These are phyloP conservation scores for Limnephilus marmoratus DNA, from an alignment of 2,888 invertebrate genomes.

Conservation along the genomic window DNA sequence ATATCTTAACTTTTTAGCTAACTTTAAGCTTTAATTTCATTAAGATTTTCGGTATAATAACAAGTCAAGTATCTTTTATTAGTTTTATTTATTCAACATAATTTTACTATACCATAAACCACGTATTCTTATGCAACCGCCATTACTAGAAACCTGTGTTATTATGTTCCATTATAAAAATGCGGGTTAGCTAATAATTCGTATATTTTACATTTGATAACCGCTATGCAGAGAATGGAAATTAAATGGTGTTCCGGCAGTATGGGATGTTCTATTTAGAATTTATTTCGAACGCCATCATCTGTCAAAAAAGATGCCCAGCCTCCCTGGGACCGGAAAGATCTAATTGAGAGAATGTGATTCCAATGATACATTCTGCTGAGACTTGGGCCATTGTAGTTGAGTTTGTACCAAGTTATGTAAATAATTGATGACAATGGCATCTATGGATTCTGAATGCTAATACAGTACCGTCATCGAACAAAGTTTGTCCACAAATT, in stretches of 20 bases:
- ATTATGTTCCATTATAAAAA: background rate
- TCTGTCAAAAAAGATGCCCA: slow-evolving; percentile 35
- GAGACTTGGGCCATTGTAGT: background rate
- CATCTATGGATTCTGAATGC: background rate
- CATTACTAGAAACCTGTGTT: background rate
- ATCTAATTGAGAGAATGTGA: slow-evolving; percentile 42
- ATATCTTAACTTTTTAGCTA: no score
- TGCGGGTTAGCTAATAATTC: background rate
- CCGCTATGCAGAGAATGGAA: background rate
- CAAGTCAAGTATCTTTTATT: background rate
- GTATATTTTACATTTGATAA: slow-evolving; percentile 11
- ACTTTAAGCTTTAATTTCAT: no score
- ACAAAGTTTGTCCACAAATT: background rate
- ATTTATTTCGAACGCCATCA: slow-evolving; percentile 26
- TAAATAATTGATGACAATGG: slow-evolving; percentile 14
- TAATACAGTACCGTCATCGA: background rate
- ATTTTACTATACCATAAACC: background rate
- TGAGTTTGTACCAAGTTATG: background rate
- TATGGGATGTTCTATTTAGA: slow-evolving; percentile 10
- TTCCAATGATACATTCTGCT: slow-evolving; percentile 35
- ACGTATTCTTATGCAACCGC: background rate
- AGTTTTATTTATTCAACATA: background rate
- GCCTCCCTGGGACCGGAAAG: slow-evolving; percentile 46
- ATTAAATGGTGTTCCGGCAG: slow-evolving; percentile 3
- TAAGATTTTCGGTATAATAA: no score